These are phyloP conservation scores for Amphiura filiformis DNA, from an alignment of 35 echinoderm and acorn worm genomes.

Conservation along the genomic window DNA sequence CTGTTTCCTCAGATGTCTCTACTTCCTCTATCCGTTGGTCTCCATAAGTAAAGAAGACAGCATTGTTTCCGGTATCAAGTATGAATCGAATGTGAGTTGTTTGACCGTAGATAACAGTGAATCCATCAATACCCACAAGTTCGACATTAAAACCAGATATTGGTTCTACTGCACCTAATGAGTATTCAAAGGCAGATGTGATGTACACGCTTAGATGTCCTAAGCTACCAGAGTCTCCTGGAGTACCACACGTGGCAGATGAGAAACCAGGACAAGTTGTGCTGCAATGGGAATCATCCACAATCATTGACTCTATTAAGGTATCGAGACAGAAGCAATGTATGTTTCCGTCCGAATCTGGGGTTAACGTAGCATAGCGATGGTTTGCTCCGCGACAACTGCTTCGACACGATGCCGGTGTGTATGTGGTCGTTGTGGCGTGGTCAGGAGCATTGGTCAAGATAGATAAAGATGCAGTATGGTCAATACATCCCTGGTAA, in stretches of 20 bases:
- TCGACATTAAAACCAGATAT: not conserved
- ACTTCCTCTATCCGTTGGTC: not conserved
- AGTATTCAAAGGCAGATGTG: not conserved
- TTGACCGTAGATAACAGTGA: not conserved
- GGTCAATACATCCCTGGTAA: not conserved
- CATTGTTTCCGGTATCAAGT: not conserved
- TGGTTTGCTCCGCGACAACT: not conserved
- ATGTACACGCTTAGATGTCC: not conserved
- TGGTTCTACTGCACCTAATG: not conserved
- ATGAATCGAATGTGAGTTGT: not conserved
- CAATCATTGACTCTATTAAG: not conserved
- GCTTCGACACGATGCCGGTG: not conserved
- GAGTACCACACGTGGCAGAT: not conserved
- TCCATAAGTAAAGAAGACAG: slow-evolving; percentile 3
- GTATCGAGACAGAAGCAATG: not conserved
- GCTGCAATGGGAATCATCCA: not conserved
- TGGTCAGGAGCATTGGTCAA: not conserved
- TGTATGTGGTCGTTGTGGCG: not conserved
- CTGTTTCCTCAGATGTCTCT: not conserved
- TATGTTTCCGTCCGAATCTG: not conserved
- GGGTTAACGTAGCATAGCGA: not conserved
- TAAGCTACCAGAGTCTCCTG: not conserved
- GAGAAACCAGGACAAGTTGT: not conserved
- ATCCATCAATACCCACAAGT: not conserved
- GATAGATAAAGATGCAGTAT: not conserved